Evolutionary conservation across 2,888 invertebrate species (phyloP).

Genomic region (Zygogramma bicolorata): DNA sequence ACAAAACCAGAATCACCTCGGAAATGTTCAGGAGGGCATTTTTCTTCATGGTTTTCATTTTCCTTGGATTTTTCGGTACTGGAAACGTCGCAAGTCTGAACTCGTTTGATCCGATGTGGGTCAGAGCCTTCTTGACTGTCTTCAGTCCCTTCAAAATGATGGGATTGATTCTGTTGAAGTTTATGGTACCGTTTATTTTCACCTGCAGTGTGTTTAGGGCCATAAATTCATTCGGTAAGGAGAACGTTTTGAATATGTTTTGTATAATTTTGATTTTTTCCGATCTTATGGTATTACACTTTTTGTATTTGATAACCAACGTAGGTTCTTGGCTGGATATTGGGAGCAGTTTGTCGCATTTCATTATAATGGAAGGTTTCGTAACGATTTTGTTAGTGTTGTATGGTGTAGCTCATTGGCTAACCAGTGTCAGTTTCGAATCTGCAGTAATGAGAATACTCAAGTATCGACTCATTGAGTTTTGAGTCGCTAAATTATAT

Average conservation of each 20-base stretch:
- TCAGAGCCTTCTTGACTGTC: constrained; percentile 90
- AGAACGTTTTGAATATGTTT: constrained; percentile 75
- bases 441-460: no score
- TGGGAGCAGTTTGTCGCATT: constrained; percentile 93
- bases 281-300: constrained; percentile 87
- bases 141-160: constrained; percentile 95
- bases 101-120: constrained; percentile 95
- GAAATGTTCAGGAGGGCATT: constrained; percentile 54
- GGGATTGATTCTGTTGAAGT: constrained; percentile 85
- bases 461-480: no score
- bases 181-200: constrained; percentile 82
- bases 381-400: constrained; percentile 78
- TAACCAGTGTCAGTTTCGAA: constrained; percentile 62
- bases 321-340: constrained; percentile 98
- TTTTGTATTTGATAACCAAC: constrained; percentile 89
- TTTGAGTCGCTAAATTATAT: no score
- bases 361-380: constrained; percentile 85
- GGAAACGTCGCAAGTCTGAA: constrained; percentile 98
- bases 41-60: constrained; percentile 71
- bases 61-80: constrained; percentile 93
- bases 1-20: constrained; percentile 36
- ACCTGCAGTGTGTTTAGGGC: constrained; percentile 78
- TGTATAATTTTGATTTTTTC: constrained; percentile 83
- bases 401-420: constrained; percentile 72
- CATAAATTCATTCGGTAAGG: constrained; percentile 72